Evolutionary conservation across 2,113 vertebrate species (phyloP).

Genomic region (pig (Sus scrofa)): T2T-Sscrofa CM000818.6:120403501-120404000

Average conservation of each 20-base stretch:
- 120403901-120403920: constrained; percentile 92
- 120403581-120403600: constrained; percentile 85
- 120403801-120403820: constrained; percentile 90
- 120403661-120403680: constrained; percentile 87
- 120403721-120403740: constrained; percentile 84
- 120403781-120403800: constrained; percentile 87
- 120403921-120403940: constrained; percentile 92
- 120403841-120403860: constrained; percentile 91
- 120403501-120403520: constrained; percentile 85
- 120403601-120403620: constrained; percentile 86
- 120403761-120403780: constrained; percentile 89
- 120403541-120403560: constrained; percentile 77
- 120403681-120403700: constrained; percentile 88
- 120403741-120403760: constrained; percentile 88
- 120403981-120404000: constrained; percentile 88
- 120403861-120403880: constrained; percentile 94
- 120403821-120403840: constrained; percentile 91
- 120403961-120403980: constrained; percentile 87
- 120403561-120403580: constrained; percentile 80
- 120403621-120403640: constrained; percentile 88
- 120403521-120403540: constrained; percentile 78
- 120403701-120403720: constrained; percentile 82
- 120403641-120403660: constrained; percentile 86
- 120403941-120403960: constrained; percentile 89
- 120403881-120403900: constrained; percentile 94